Evolutionary conservation across 2,797 vertebrate species (phyloP), one percentile per base, ranked within the genome.

Genomic region (Galago senegalensis): DNA sequence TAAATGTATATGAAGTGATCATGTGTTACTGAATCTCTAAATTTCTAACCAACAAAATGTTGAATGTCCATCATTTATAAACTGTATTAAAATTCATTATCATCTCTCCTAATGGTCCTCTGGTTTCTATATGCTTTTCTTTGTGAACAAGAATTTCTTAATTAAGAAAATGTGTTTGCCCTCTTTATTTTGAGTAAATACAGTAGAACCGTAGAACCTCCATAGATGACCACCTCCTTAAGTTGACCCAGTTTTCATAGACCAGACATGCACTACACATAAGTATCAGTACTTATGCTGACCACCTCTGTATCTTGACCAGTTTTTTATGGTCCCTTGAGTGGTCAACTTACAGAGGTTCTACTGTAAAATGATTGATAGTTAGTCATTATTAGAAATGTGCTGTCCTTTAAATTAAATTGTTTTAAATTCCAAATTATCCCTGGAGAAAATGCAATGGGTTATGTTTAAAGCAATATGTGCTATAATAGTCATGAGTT

Each of bases 31-130:
- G 16, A 82, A 16, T 86, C 56, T 79, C 43, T 75, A 93, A 91
- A 96, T 81, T 94, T 92, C 81, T 88, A 61, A 0, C 88, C 40
- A 92, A 86, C 34, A 93, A 92, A 91, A 89, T 49, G 37, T 16
- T 91, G 34, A 40, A 11, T 76, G 84, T 94, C 61, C 27, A 69
- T 70, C 85, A 84, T 60, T 76, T 75, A 80, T 37, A 58, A 17
- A 81, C 14, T 67, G 70, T 8, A 69, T 81, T 87, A 91, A 79
- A 94, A 95, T 31, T 77, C n/a, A 92, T 40, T 79, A 89, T 53
- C 58, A 76, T 14, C 77, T 93, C 23, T 75, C 70, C 31, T 86
- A 29, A 43, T 61, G 46, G 34, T 27, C 65, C 20, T 58, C 69
- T 8, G n/a, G 17, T 88, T 93, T 93, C 88, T n/a, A 1, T 37